A percentile compares a stretch with the other conserved stretches of the same genome.
These are phyloP conservation scores for Sphecodes monilicornis DNA, from an alignment of 2,888 invertebrate genomes.

Conservation along the genomic window DNA sequence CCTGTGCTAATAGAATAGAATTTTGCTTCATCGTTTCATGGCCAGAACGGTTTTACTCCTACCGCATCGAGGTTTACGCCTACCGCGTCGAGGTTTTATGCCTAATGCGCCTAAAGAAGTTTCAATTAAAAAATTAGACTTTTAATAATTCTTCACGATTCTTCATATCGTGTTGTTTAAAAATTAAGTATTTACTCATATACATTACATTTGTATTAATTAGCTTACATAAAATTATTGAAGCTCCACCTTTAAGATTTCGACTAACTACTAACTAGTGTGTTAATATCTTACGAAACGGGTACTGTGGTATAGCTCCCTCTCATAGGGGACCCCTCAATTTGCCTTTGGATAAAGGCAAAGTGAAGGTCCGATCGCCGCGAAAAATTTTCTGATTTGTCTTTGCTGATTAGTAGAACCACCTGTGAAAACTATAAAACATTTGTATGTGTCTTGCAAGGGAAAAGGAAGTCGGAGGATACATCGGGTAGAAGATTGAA, in stretches of 20 bases:
- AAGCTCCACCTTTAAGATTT: neutral
- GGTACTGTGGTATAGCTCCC: neutral
- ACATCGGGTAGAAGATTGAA: constrained; percentile 65
- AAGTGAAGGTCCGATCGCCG: neutral
- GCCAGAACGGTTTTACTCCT: no score
- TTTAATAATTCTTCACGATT: no score
- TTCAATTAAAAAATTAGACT: no score
- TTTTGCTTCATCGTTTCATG: no score
- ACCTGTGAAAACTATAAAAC: neutral
- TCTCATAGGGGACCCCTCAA: neutral
- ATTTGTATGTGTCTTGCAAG: neutral
- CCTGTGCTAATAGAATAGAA: no score
- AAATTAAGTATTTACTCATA: neutral
- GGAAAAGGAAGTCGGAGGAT: neutral
- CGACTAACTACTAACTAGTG: neutral
- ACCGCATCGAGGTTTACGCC: no score
- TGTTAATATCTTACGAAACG: neutral
- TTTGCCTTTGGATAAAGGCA: neutral
- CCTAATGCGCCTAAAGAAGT: no score
- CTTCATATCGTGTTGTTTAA: no score
- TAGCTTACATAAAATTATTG: no score
- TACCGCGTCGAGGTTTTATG: no score
- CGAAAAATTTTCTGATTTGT: neutral
- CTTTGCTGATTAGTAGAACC: neutral
- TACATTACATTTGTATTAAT: no score